Evolutionary conservation across 2,888 invertebrate genomes (phyloP).

Genomic region (Coleophora flavipennella): DNA sequence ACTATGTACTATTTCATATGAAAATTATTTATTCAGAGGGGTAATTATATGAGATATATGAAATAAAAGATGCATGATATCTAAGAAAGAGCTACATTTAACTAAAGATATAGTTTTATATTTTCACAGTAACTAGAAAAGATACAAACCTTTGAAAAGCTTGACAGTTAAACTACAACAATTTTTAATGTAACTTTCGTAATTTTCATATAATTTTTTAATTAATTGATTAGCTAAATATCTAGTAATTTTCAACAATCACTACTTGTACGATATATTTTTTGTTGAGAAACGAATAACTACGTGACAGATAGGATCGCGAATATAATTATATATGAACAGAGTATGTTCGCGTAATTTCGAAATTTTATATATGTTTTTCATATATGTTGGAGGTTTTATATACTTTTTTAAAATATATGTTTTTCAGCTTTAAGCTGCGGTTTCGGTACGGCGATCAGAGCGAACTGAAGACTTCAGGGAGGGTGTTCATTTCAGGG

Average conservation of each 20-base stretch:
- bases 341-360: slow-evolving; percentile 27
- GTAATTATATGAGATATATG: not conserved
- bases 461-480: slow-evolving; percentile 33
- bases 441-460: slow-evolving; percentile 25
- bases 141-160: slow-evolving; percentile 23
- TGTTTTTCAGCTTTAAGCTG: slow-evolving; percentile 20
- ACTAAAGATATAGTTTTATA: slow-evolving; percentile 14
- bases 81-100: slow-evolving; percentile 12
- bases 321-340: slow-evolving; percentile 34
- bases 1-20: not conserved
- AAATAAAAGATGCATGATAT: slow-evolving; percentile 14
- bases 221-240: slow-evolving; percentile 8
- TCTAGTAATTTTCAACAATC: slow-evolving; percentile 14
- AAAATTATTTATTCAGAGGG: slow-evolving; percentile 8
- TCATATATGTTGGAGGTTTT: slow-evolving; percentile 47
- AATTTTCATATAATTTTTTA: slow-evolving; percentile 5
- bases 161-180: not conserved
- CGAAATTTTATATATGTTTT: slow-evolving; percentile 45
- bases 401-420: slow-evolving; percentile 11
- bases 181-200: slow-evolving; percentile 10
- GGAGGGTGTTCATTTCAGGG: slow-evolving; percentile 26
- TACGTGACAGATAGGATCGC: slow-evolving; percentile 47
- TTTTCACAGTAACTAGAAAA: slow-evolving; percentile 2
- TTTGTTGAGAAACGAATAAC: slow-evolving; percentile 60
- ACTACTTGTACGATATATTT: slow-evolving; percentile 66